Evolutionary conservation across 2,113 vertebrate genomes (phyloP), one percentile per base, ranked within the genome.

Genomic region (Sapajus apella): DNA sequence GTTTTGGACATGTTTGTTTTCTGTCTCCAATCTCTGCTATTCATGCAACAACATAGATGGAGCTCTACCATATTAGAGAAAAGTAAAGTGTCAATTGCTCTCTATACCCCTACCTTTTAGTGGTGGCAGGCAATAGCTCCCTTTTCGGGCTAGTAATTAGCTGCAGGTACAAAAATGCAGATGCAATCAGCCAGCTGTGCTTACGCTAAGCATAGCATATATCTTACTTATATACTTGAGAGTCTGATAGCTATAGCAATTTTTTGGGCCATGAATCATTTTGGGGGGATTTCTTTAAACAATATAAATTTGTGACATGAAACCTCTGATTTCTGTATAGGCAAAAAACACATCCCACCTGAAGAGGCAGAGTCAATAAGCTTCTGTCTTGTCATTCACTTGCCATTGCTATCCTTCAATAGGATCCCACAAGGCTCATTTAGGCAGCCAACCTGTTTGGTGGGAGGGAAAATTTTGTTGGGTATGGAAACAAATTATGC

Each of bases 1-100:
- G 20, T 90, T 95, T 94, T 83, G 64, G 81, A 58, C 1, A 14
- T 83, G 93, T 83, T 43, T 40, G 25, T 89, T 95, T 96, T 95
- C 97, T 97, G 56, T 86, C 20, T 75, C n/a, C 43, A 55, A 40
- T 68, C n/a, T 88, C 47, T 76, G 68, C 20, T 91, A 90, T 93
- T 87, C 61, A 58, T 68, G 87, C 58, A 66, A 88, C 2, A 64
- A 40, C 55, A 77, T 5, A 64, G 80, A 77, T 45, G 43, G 87
- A 86, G 25, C 5, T 91, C 70, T 84, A 8, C 40, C 27, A 8
- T 23, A 52, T 40, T 70, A 61, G 6, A 27, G 25, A 35, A n/a
- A 18, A 40, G 23, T 35, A 11, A 45, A 23, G 30, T 40, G 25
- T 55, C 37, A 86, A 0, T 87, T 84, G 32, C n/a, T 92, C 32